Conservation (phyloP, 2,113 vertebrate genomes). For the Eublepharis macularius region DNA sequence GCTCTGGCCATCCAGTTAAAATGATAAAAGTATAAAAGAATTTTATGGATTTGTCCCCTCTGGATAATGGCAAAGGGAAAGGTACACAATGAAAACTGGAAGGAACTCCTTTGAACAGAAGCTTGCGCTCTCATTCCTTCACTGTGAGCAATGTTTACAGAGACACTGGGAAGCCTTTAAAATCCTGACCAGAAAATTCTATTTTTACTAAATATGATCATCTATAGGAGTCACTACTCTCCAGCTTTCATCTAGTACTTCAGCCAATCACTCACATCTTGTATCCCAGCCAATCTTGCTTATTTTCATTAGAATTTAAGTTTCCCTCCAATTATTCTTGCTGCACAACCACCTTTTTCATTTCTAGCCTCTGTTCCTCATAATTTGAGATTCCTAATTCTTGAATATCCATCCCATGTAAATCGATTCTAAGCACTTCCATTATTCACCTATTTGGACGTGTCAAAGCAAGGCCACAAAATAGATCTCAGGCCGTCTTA, state of each 20-base stretch:
- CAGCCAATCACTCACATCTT: slow-evolving; percentile 40
- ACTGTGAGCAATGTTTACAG: background rate
- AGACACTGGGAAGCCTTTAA: background rate
- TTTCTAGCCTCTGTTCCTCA: slow-evolving; percentile 62
- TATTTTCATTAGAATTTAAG: slow-evolving; percentile 64
- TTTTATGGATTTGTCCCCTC: background rate
- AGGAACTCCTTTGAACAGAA: background rate
- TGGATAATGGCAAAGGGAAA: background rate
- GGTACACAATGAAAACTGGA: background rate
- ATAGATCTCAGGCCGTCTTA: slow-evolving; percentile 52
- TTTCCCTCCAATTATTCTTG: slow-evolving; percentile 67
- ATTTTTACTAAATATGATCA: background rate
- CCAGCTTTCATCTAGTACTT: slow-evolving; percentile 22
- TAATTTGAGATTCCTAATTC: slow-evolving; percentile 68
- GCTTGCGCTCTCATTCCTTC: background rate
- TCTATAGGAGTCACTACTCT: background rate
- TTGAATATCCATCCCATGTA: slow-evolving; percentile 63
- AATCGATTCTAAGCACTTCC: slow-evolving; percentile 65
- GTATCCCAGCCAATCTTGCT: slow-evolving; percentile 45
- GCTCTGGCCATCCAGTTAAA: too few species aligned
- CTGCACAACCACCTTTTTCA: slow-evolving; percentile 43
- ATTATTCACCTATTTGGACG: slow-evolving; percentile 69
- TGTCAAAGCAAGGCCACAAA: slow-evolving; percentile 63
- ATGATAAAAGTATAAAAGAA: too few species aligned
- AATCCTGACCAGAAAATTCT: background rate